Evolutionary conservation across 2,113 vertebrate genomes (phyloP).

Genomic region (Neomonachus schauinslandi): DNA sequence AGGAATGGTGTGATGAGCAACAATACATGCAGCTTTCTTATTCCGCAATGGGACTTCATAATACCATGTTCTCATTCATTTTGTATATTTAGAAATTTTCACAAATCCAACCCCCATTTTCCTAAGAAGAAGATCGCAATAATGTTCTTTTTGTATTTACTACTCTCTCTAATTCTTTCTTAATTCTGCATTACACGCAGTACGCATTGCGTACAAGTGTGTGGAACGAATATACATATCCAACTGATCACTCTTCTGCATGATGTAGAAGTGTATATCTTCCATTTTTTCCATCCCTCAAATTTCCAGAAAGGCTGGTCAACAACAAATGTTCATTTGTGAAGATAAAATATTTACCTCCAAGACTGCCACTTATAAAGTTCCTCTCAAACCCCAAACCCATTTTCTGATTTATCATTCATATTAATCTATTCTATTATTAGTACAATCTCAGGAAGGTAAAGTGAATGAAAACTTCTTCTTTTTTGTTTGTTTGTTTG

Average conservation of each 20-base stretch:
- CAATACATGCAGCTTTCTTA: accelerated
- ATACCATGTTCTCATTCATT: neutral
- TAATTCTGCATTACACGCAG: neutral
- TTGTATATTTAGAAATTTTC: neutral
- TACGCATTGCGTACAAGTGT: accelerated
- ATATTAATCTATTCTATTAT: neutral
- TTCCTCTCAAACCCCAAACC: neutral
- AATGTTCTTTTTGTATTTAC: neutral
- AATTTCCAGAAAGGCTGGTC: neutral
- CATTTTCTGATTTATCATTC: neutral
- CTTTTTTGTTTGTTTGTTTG: accelerated
- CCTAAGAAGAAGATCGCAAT: no score
- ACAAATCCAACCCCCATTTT: neutral
- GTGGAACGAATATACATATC: accelerated
- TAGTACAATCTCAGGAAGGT: neutral
- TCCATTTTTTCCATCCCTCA: no score
- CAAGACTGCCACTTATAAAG: neutral
- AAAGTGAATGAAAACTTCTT: neutral
- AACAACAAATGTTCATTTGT: neutral
- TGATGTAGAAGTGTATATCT: accelerated
- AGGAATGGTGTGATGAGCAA: accelerated
- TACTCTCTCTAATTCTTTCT: neutral
- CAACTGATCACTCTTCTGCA: no score
- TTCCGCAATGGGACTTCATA: no score
- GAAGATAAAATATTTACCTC: neutral